These are phyloP conservation scores for Dascyllus trimaculatus DNA, from an alignment of 2,113 vertebrate genomes.

Conservation along the genomic window DNA sequence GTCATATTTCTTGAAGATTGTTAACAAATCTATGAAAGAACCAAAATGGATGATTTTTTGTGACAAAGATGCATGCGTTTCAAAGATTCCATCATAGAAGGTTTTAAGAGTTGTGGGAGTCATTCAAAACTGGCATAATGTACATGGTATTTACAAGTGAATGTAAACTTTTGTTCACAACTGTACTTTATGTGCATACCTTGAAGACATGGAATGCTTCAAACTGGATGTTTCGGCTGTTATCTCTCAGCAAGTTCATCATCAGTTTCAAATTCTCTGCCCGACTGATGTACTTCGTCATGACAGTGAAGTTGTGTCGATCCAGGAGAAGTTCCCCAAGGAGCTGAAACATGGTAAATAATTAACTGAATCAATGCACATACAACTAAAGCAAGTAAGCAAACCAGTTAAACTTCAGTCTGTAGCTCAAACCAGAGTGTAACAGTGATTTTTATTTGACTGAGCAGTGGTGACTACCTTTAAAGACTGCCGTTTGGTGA, in stretches of 20 bases:
- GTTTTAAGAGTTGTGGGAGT: too few relatives aligned
- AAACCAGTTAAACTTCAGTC: neutral
- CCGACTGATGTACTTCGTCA: slow-evolving; percentile 97
- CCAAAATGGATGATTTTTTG: too few relatives aligned
- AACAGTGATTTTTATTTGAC: neutral
- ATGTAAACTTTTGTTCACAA: too few relatives aligned
- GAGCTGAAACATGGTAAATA: slow-evolving; percentile 74
- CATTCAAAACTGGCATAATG: too few relatives aligned
- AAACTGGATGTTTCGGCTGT: slow-evolving; percentile 98
- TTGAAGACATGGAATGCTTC: slow-evolving; percentile 99
- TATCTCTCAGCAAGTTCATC: slow-evolving; percentile 97
- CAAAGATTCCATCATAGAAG: too few relatives aligned
- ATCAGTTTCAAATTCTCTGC: slow-evolving; percentile 97
- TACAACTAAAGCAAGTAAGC: neutral
- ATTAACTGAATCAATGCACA: neutral
- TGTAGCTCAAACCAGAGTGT: neutral
- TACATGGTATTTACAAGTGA: too few relatives aligned
- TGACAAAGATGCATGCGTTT: too few relatives aligned
- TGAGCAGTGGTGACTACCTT: slow-evolving; percentile 86
- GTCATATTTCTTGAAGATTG: too few relatives aligned
- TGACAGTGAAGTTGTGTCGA: slow-evolving; percentile 95
- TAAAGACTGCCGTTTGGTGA: slow-evolving; percentile 97
- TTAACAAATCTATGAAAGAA: too few relatives aligned
- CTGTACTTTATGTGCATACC: slow-evolving; percentile 79
- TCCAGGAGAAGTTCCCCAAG: slow-evolving; percentile 96